Percentiles rank a stretch among this genome's conserved stretches.
Evolutionary conservation across 2,888 invertebrate genomes (phyloP).

Genomic region (Liopterus haemorrhoidalis): DNA sequence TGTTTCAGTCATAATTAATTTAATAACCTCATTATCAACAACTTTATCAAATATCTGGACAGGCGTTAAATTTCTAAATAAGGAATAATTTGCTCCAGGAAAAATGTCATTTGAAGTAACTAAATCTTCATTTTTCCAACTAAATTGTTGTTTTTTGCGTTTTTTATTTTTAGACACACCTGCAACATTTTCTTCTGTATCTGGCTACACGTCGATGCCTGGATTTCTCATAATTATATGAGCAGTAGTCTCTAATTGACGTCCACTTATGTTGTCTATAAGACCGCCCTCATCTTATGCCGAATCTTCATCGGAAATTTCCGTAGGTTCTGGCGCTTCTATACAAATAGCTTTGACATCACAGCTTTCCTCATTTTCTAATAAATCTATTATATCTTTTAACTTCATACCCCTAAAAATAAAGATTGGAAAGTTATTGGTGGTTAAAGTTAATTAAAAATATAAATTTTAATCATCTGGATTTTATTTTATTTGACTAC

Average conservation of each 20-base stretch:
- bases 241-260: slow-evolving; percentile 19
- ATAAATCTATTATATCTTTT: no score
- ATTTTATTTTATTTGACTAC: not conserved
- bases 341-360: slow-evolving; percentile 16
- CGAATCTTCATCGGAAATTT: slow-evolving; percentile 20
- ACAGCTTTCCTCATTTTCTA: slow-evolving; percentile 22
- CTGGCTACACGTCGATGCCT: slow-evolving; percentile 3
- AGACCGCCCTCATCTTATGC: slow-evolving; percentile 22
- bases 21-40: slow-evolving; percentile 7
- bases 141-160: slow-evolving; percentile 8
- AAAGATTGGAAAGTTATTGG: no score
- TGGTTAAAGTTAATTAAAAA: not conserved
- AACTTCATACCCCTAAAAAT: no score
- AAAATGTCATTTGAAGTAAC: not conserved
- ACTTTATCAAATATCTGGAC: slow-evolving; percentile 12
- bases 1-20: slow-evolving; percentile 14
- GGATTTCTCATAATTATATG: slow-evolving; percentile 17
- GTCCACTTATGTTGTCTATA: slow-evolving; percentile 23
- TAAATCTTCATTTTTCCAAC: not conserved
- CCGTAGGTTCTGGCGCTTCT: slow-evolving; percentile 11
- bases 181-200: slow-evolving; percentile 1
- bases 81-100: not conserved
- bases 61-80: slow-evolving; percentile 11
- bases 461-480: not conserved
- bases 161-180: slow-evolving; percentile 2